Evolutionary conservation across 2,797 vertebrate species (phyloP).

Genomic region (Aselliscus stoliczkanus): DNA sequence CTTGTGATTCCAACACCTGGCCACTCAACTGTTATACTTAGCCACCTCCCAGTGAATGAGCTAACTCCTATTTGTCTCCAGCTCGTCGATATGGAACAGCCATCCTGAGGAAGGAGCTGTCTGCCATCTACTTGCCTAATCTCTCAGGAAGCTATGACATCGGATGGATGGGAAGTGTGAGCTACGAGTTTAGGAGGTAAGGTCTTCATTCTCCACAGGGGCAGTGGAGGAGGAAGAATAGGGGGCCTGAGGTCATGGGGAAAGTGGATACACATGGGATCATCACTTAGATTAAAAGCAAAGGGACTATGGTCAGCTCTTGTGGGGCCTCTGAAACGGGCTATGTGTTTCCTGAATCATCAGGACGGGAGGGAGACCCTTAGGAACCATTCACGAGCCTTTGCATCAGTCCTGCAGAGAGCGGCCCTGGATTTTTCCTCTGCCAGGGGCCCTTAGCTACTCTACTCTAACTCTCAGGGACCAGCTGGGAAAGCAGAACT

Average conservation of each 20-base stretch:
- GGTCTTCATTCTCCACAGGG: neutral
- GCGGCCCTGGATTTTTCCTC: neutral
- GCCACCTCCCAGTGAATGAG: neutral
- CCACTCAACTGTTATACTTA: neutral
- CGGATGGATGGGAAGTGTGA: neutral
- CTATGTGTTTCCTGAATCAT: neutral
- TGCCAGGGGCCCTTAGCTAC: neutral
- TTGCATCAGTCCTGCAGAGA: neutral
- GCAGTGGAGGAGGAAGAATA: neutral
- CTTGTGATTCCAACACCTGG: neutral
- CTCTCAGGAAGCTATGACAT: neutral
- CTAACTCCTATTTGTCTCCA: neutral
- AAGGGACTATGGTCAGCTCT: neutral
- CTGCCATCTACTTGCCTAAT: neutral
- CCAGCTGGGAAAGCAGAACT: neutral
- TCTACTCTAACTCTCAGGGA: neutral
- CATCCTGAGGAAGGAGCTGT: constrained; percentile 8
- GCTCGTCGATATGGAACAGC: neutral
- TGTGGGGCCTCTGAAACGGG: neutral
- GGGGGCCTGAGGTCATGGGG: neutral
- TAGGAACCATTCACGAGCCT: neutral
- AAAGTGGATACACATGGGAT: neutral
- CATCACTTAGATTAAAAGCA: neutral
- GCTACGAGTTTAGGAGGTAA: constrained; percentile 31
- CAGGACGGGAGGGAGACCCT: neutral